Evolutionary conservation across 2,797 vertebrate species (phyloP), one percentile per base, ranked within the genome.

Genomic region (Pristis pectinata): DNA sequence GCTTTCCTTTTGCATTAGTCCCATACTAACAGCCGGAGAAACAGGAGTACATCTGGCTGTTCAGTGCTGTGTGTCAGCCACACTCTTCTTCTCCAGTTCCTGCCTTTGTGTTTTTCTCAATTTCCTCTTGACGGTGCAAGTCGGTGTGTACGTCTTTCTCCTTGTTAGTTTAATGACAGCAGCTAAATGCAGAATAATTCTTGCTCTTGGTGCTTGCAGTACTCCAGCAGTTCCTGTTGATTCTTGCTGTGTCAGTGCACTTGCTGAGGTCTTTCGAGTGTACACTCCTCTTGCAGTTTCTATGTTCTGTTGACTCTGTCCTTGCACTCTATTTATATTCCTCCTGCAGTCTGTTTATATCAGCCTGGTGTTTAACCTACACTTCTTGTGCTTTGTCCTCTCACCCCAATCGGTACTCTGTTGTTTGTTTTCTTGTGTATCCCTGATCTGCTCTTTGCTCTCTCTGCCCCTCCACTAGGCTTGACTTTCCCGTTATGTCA

Each of bases 261-360:
- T 89, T 61, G 30, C 34, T 61, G 85, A 17, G 8, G 56, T 37
- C 30, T n/a, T 85, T 37, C 4, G 27, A 15, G 8, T n/a, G 56
- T 34, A 56, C 30, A 59, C 85, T 89, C 34, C 53, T 64, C 56
- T 64, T 89, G 59, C 56, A 61, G 30, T 89, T 56, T 87, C 34
- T 59, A 1, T 87, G 53, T 34, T 74, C 27, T 74, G 70, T 74
- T 74, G 70, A 74, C 70, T 74, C 22, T 27, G 70, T 24, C 74
- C 27, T 74, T 24, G 70, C 70, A 27, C 56, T 11, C 85, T 89
- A 64, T 89, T 89, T 89, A 89, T 89, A 89, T 61, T 89, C 85
- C 85, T 64, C 34, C 0, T 89, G 85, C 56, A 89, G 56, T 7
- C 34, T 37, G 34, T 89, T 89, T 89, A 89, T 3, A 64, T 89